These are phyloP conservation scores for Harpalus rubripes DNA, from an alignment of 2,888 invertebrate species.

Conservation along the genomic window DNA sequence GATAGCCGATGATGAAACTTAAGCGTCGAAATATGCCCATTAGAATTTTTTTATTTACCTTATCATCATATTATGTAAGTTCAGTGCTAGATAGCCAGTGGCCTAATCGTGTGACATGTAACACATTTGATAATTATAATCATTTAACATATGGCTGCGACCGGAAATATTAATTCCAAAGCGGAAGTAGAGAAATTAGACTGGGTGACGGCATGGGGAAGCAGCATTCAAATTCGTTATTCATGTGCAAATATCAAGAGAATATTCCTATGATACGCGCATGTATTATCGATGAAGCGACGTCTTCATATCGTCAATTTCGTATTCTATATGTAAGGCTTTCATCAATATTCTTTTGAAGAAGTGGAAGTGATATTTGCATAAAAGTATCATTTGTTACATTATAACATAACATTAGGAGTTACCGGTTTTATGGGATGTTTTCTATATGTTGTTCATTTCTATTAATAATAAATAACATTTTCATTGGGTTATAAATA, in stretches of 20 bases:
- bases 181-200: slow-evolving; percentile 60
- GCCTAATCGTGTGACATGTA: slow-evolving; percentile 17
- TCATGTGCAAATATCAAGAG: slow-evolving; percentile 59
- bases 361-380: slow-evolving; percentile 15
- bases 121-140: slow-evolving; percentile 63
- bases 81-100: background rate
- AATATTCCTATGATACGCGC: slow-evolving; percentile 2
- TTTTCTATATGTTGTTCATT: background rate
- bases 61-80: too few species aligned
- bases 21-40: too few species aligned
- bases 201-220: slow-evolving; percentile 50
- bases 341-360: slow-evolving; percentile 48
- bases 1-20: too few species aligned
- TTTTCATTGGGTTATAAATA: background rate
- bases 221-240: slow-evolving; percentile 60
- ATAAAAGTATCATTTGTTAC: slow-evolving; percentile 46
- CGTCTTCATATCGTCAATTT: slow-evolving; percentile 47
- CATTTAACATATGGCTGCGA: slow-evolving; percentile 62
- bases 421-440: slow-evolving; percentile 30
- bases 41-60: too few species aligned
- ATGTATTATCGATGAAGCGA: slow-evolving; percentile 30
- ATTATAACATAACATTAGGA: slow-evolving; percentile 11
- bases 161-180: slow-evolving; percentile 63
- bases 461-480: slow-evolving; percentile 14
- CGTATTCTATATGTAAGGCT: slow-evolving; percentile 32